Conservation (phyloP, 2,888 invertebrate genomes). For the Aphidoletes aphidimyza region DNA sequence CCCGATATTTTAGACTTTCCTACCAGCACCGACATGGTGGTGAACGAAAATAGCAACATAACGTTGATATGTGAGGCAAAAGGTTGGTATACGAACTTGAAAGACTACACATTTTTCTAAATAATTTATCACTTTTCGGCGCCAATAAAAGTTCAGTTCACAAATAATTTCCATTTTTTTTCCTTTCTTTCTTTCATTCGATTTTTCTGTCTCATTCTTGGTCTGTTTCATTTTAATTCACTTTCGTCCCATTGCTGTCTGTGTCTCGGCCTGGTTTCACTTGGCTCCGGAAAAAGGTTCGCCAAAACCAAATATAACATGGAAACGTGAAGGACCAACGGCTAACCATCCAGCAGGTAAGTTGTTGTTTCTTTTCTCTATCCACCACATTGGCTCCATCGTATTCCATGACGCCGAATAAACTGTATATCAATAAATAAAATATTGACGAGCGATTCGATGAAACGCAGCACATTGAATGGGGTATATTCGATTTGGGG, state of each 20-base stretch:
- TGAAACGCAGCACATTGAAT: not conserved
- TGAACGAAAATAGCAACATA: slow-evolving; percentile 81
- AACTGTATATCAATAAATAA: slow-evolving; percentile 42
- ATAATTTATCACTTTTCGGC: slow-evolving; percentile 48
- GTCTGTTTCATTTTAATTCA: slow-evolving; percentile 32
- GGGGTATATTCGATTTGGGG: not conserved
- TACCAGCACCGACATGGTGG: slow-evolving; percentile 86
- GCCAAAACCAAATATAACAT: slow-evolving; percentile 87
- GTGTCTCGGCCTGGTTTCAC: not conserved
- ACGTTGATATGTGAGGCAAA: not conserved
- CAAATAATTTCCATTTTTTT: slow-evolving; percentile 39
- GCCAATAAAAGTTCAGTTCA: slow-evolving; percentile 39
- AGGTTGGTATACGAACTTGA: too few species aligned
- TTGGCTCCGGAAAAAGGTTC: slow-evolving; percentile 73
- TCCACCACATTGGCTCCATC: not conserved
- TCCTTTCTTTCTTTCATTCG: not conserved
- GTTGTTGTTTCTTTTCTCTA: not conserved
- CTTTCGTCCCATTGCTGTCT: not conserved
- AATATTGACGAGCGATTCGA: slow-evolving; percentile 10
- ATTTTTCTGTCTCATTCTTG: not conserved
- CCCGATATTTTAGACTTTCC: slow-evolving; percentile 87
- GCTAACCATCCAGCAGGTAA: slow-evolving; percentile 46
- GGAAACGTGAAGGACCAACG: slow-evolving; percentile 77
- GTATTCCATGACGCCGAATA: slow-evolving; percentile 32
- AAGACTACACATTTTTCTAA: too few species aligned